Evolutionary conservation across 2,888 invertebrate genomes (phyloP), one percentile per base, ranked within the genome.

Genomic region (Hofmannophila pseudospretella): DNA sequence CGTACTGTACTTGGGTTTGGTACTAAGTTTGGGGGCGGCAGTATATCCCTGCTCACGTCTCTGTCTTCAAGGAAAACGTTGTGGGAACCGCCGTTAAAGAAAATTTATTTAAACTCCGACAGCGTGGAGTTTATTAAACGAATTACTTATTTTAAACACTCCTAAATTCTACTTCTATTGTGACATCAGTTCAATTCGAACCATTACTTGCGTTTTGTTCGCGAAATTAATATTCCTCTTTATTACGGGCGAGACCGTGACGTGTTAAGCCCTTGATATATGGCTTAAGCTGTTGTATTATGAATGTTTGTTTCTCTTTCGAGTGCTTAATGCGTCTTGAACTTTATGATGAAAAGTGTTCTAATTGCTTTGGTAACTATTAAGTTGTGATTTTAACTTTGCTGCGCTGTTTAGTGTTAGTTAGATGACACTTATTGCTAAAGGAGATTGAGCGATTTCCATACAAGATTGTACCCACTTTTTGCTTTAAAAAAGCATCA

Each of bases 51-150:
- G 2, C 2, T 1, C 25, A 12, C 9, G 10, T n/a, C 8, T 8
- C 13, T 32, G 27, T 32, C 14, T 32, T 33, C 49, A 49, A 53
- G 51, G 54, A 63, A 23, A 63, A 57, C 53, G 58, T 60, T 54
- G 49, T 48, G 44, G 42, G 44, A 53, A 52, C 51, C 53, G 54
- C 33, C 48, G 54, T 51, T 52, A 51, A 52, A 46, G 40, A 34
- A 45, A 56, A 62, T 64, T 62, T 61, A 62, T 62, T 57, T 53
- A 58, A 51, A 44, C 44, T 44, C 23, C 40, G 39, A 32, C 46
- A 43, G 44, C 47, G 47, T 47, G 36, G 47, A 46, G 53, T 63
- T 60, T 60, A 65, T 65, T 60, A 58, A 58, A 55, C 54, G 51
- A 61, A 56, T 57, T 43, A 53, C 56, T 59, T 58, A 53, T 57